These are phyloP conservation scores for Zosterops hypoxanthus DNA, from an alignment of 2,113 vertebrate genomes.

Conservation along the genomic window DNA sequence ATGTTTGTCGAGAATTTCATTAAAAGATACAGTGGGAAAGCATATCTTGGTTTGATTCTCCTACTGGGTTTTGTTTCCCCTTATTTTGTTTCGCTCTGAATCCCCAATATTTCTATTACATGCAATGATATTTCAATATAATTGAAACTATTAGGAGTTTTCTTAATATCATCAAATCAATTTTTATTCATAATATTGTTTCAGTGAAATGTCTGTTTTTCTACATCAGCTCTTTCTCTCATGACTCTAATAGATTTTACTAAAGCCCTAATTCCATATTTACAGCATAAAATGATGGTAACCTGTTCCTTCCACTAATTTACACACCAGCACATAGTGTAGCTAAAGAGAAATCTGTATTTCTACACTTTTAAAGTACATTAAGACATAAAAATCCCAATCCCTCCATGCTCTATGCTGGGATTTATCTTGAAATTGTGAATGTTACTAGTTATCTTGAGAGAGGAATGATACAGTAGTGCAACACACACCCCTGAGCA, in stretches of 20 bases:
- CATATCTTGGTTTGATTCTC: neutral
- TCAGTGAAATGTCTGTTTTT: neutral
- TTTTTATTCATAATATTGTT: neutral
- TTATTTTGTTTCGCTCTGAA: neutral
- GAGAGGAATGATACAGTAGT: neutral
- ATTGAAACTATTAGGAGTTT: neutral
- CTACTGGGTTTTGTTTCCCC: neutral
- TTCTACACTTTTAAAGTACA: neutral
- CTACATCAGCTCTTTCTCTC: neutral
- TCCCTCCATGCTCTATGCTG: rapidly evolving
- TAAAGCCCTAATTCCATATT: neutral
- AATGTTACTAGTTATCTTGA: neutral
- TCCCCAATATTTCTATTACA: neutral
- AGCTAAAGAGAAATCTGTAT: neutral
- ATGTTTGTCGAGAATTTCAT: neutral
- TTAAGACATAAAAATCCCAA: neutral
- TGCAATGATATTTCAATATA: neutral
- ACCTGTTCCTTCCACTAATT: neutral
- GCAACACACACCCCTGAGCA: rapidly evolving
- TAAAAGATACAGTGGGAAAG: neutral
- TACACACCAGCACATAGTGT: neutral
- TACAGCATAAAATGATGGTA: neutral
- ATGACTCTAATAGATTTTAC: neutral
- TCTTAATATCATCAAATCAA: neutral
- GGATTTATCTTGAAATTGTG: neutral